A percentile compares a stretch with the other conserved stretches of the same genome.
Conservation (phyloP, 1,140 invertebrate genomes). For the Vanessa atalanta region DNA sequence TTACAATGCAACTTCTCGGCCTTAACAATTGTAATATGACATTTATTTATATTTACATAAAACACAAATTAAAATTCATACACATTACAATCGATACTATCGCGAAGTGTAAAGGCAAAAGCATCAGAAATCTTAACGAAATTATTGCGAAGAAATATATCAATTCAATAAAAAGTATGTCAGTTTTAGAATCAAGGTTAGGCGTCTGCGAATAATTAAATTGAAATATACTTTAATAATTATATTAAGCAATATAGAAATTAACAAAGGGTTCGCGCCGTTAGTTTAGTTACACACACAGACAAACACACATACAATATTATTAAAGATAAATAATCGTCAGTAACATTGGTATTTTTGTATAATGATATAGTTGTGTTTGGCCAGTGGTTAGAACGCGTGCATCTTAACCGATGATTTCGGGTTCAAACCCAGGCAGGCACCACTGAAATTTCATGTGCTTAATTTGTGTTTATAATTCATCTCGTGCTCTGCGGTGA, state of each 20-base stretch:
- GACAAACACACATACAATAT: too few species aligned
- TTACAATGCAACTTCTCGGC: neutral
- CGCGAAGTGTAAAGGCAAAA: neutral
- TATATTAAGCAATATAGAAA: slow-evolving; percentile 5
- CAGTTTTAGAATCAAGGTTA: slow-evolving; percentile 39
- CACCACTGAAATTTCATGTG: too few species aligned
- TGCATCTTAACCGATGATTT: too few species aligned
- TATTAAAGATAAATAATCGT: too few species aligned
- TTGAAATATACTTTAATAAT: slow-evolving; percentile 19
- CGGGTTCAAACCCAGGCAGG: too few species aligned
- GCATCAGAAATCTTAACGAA: too few species aligned
- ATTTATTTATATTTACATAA: neutral
- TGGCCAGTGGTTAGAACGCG: too few species aligned
- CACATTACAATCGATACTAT: neutral
- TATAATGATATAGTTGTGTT: too few species aligned
- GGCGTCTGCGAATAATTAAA: slow-evolving; percentile 26
- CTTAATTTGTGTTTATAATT: too few species aligned
- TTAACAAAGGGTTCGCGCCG: neutral
- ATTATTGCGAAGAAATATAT: neutral
- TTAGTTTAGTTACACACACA: too few species aligned
- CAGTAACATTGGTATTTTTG: too few species aligned
- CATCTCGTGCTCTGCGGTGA: too few species aligned
- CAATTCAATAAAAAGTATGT: slow-evolving; percentile 34
- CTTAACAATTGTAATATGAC: neutral
- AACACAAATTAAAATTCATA: neutral